phyloP scores from a whole-genome alignment of 2,888 invertebrate genomes.

The Lamellibrachia columna region DNA sequence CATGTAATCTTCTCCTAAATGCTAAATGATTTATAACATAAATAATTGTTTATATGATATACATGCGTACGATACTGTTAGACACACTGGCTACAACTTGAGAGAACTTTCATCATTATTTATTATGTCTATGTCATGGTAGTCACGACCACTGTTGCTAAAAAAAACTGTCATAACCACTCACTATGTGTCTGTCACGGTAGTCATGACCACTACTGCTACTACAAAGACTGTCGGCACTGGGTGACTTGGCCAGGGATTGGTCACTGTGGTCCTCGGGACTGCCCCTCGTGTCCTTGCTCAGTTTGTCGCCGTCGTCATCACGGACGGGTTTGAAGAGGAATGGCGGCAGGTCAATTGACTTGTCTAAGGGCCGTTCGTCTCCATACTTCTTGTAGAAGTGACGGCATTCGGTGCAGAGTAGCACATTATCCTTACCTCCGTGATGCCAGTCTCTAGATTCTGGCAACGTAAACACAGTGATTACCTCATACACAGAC shows the following conservation, averaged over 20 bases:
- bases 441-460: conserved; percentile 79
- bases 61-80: neutral
- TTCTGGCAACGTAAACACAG: conserved; percentile 64
- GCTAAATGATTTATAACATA: neutral
- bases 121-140: neutral
- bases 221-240: conserved; percentile 62
- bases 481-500: no score
- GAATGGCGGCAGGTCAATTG: conserved; percentile 72
- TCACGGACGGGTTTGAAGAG: conserved; percentile 67
- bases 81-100: neutral
- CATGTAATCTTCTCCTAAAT: neutral
- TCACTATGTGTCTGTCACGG: conserved; percentile 33
- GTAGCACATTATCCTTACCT: conserved; percentile 76
- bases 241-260: conserved; percentile 56
- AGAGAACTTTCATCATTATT: neutral
- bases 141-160: neutral
- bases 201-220: conserved; percentile 55
- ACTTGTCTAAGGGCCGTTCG: conserved; percentile 72
- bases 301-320: conserved; percentile 45
- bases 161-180: neutral
- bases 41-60: neutral
- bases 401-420: conserved; percentile 81
- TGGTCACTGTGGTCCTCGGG: conserved; percentile 44
- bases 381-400: conserved; percentile 83
- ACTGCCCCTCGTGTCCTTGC: conserved; percentile 56